A percentile compares a stretch with the other conserved stretches of the same genome.
These are phyloP conservation scores for Tokudaia tokunoshimensis DNA, from an alignment of 2,797 vertebrate species.

Conservation along the genomic window DNA sequence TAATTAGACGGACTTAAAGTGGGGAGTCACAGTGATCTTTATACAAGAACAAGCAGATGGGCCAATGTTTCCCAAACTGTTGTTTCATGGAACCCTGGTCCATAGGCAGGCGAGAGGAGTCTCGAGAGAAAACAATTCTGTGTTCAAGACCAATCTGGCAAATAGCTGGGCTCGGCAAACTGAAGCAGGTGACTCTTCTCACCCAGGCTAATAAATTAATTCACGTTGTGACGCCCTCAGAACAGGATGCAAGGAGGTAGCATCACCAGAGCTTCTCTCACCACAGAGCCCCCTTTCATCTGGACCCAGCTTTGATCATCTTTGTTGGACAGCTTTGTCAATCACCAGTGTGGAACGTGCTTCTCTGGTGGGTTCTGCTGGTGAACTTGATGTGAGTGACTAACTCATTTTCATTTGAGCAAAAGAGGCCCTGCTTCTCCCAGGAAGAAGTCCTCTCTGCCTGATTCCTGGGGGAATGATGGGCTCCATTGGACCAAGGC, in stretches of 20 bases:
- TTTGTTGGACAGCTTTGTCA: not conserved
- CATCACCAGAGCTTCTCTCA: not conserved
- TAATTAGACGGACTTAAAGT: not conserved
- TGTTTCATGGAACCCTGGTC: not conserved
- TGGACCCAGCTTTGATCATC: not conserved
- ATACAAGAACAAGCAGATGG: not conserved
- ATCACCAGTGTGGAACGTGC: not conserved
- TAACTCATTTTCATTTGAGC: not conserved
- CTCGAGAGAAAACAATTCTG: slow-evolving; percentile 13
- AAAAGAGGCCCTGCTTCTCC: not conserved
- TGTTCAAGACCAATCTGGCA: not conserved
- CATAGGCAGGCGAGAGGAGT: not conserved
- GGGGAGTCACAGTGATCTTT: not conserved
- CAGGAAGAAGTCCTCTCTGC: not conserved
- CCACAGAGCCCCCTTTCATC: not conserved
- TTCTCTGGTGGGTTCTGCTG: not conserved
- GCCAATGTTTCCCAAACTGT: slow-evolving; percentile 26
- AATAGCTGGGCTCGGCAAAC: not conserved
- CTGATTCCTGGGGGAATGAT: not conserved
- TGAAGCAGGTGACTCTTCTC: not conserved
- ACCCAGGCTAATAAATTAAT: not conserved
- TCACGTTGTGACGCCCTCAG: not conserved
- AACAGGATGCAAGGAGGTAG: not conserved
- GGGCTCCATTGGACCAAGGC: not conserved
- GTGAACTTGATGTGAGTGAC: not conserved